Percentiles rank a stretch among this genome's conserved stretches.
Conservation (phyloP, 1,140 invertebrate genomes). For the Orius insidiosus region DNA sequence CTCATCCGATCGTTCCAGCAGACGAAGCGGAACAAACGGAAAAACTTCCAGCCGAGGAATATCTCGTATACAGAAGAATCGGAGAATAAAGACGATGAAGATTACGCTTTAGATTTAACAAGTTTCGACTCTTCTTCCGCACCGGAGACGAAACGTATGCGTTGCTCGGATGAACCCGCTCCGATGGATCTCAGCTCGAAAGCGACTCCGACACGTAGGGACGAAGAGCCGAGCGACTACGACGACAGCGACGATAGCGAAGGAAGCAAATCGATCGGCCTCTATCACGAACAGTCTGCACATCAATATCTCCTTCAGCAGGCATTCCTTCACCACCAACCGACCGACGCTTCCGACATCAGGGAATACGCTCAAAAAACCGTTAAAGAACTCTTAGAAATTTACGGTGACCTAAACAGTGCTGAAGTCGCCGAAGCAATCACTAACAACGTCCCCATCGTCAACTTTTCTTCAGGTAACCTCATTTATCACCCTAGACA, state of each 20-base stretch:
- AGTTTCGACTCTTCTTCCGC: not conserved
- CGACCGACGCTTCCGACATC: slow-evolving; percentile 26
- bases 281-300: slow-evolving; percentile 4
- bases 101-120: slow-evolving; percentile 9
- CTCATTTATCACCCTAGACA: too few species aligned
- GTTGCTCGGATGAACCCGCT: slow-evolving; percentile 14
- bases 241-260: slow-evolving; percentile 5
- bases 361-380: slow-evolving; percentile 39
- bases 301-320: slow-evolving; percentile 18
- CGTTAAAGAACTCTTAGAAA: slow-evolving; percentile 38
- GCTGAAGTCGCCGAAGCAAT: slow-evolving; percentile 27
- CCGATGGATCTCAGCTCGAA: slow-evolving; percentile 22
- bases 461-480: slow-evolving; percentile 29
- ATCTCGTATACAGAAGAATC: slow-evolving; percentile 24
- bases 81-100: slow-evolving; percentile 13
- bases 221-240: slow-evolving; percentile 16
- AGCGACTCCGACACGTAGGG: slow-evolving; percentile 2
- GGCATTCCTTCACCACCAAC: slow-evolving; percentile 19
- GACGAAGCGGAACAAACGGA: slow-evolving; percentile 28
- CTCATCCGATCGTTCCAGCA: slow-evolving; percentile 7
- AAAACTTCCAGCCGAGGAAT: slow-evolving; percentile 32
- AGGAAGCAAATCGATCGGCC: slow-evolving; percentile 4
- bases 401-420: slow-evolving; percentile 31
- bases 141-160: slow-evolving; percentile 10
- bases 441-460: slow-evolving; percentile 27